Base-by-base conservation (phyloP, 1,140 invertebrate species). In the Zaprionus ornatus region DNA sequence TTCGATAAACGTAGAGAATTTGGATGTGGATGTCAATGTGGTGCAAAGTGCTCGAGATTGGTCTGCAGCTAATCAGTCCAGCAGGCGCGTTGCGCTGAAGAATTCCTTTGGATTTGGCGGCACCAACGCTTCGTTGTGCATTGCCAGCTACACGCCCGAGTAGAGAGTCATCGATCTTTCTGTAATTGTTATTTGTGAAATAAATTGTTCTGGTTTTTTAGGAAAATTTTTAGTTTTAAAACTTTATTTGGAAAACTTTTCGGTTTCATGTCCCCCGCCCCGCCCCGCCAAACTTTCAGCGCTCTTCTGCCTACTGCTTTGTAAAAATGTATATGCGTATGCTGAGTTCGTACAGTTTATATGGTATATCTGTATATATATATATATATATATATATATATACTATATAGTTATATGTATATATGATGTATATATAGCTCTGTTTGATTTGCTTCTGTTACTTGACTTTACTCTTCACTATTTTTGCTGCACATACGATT, bases 51-150 rank as follows among this genome's bases (percentile, higher is more conserved):
- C 75, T 1, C n/a, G 68, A n/a, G 91, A 77, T 2, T 88, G 85
- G 83, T 60, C 67, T 1, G 10, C 19, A 23, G 50, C 57, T 4
- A 54, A 45, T 10, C 35, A 78, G 9, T 56, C 50, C 9, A 29
- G 42, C 13, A 92, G 91, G 84, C 94, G 96, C 90, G 93, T 98
- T 78, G 98, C 98, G n/a, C 92, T 99, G 50, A 99, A 98, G 93
- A 99, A 99, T 94, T 98, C 98, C 13, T 99, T 99, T 95, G 99
- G 99, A 5, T 99, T 99, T 95, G 99, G 99, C 63, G 99, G 99
- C 35, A 99, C 98, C 19, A 99, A 99, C 95, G 98, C 98, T 35
- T 96, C 96, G 77, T 93, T 99, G 12, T 98, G 97, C 93, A 95
- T 97, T 61, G 76, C 83, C 45, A 91, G 82, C 61, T 92, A 79